phyloP scores from a whole-genome alignment of 2,888 invertebrate genomes.

The Stenodera caucasica region DNA sequence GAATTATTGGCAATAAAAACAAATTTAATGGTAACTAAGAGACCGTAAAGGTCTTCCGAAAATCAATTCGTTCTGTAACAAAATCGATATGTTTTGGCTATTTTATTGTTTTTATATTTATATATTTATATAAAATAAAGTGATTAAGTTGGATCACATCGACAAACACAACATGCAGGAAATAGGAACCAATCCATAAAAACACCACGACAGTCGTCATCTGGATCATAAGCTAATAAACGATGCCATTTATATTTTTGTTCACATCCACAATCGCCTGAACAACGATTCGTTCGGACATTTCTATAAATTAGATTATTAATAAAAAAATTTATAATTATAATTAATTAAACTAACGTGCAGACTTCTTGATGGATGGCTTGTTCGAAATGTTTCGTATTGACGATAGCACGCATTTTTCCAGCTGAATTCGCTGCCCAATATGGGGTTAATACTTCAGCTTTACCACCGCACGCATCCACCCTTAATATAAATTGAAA shows the following conservation, averaged over 20 bases:
- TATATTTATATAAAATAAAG: no score
- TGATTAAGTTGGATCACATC: conserved; percentile 55
- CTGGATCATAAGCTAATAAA: conserved; percentile 86
- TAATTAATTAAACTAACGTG: conserved; percentile 67
- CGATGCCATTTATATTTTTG: conserved; percentile 89
- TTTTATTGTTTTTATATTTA: not conserved
- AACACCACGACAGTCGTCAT: conserved; percentile 90
- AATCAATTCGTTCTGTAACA: not conserved
- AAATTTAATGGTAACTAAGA: conserved; percentile 24
- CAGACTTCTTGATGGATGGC: conserved; percentile 95
- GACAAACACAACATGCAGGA: conserved; percentile 90
- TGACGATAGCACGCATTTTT: conserved; percentile 88
- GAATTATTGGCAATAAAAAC: conserved; percentile 15
- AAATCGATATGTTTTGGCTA: not conserved
- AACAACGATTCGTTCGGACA: conserved; percentile 76
- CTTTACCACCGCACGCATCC: conserved; percentile 89
- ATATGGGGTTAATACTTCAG: conserved; percentile 91
- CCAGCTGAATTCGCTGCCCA: conserved; percentile 94
- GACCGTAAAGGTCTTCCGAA: conserved; percentile 9
- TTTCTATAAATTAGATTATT: conserved; percentile 62
- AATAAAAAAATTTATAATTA: conserved; percentile 17
- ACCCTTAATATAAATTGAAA: conserved; percentile 59
- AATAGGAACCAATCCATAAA: conserved; percentile 96
- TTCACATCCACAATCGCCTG: conserved; percentile 86
- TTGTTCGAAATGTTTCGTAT: conserved; percentile 93